Percentiles rank a stretch among this genome's conserved stretches.
Conservation (phyloP, 2,113 vertebrate genomes). For the Corvus hawaiiensis region DNA sequence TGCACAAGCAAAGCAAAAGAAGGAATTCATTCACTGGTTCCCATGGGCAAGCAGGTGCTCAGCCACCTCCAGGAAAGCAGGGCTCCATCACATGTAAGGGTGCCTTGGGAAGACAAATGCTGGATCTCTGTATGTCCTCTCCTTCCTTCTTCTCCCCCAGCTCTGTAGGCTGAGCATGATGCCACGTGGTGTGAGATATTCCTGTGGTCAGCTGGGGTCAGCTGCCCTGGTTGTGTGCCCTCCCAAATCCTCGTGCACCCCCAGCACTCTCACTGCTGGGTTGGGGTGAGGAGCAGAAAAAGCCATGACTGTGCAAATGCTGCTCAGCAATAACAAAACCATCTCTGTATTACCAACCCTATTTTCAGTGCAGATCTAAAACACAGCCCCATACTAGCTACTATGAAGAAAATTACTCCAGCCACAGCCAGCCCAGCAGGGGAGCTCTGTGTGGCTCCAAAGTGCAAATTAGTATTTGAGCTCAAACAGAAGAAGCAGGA, state of each 20-base stretch:
- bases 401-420: not conserved
- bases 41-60: not conserved
- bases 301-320: not conserved
- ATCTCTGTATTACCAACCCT: not conserved
- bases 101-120: not conserved
- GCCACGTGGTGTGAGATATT: not conserved
- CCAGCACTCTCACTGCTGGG: not conserved
- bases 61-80: not conserved
- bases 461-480: not conserved
- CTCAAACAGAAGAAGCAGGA: accelerated
- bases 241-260: accelerated
- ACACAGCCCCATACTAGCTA: not conserved
- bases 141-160: not conserved
- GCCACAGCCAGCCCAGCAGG: not conserved
- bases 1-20: not conserved
- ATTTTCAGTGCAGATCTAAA: not conserved
- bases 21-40: not conserved
- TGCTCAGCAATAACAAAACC: not conserved
- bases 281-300: not conserved
- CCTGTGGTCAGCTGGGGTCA: not conserved
- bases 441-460: not conserved
- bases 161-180: not conserved
- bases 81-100: accelerated
- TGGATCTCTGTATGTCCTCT: not conserved
- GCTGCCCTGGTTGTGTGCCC: not conserved